Evolutionary conservation across 2,888 invertebrate species (phyloP).

Genomic region (Empis stercorea): DNA sequence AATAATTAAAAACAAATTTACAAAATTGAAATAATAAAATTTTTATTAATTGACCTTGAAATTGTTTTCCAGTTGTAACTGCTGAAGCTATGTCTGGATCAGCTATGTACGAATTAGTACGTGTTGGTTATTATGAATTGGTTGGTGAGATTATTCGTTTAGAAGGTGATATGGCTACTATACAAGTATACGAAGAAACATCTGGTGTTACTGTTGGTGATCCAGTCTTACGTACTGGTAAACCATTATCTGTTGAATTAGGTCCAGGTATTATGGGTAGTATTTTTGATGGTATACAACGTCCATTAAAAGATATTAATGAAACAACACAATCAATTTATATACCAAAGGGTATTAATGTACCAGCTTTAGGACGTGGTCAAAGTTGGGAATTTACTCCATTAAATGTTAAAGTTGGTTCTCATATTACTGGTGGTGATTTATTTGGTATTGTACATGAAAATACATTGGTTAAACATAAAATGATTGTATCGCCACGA

Average conservation of each 20-base stretch:
- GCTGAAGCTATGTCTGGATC: constrained; percentile 99
- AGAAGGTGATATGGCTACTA: constrained; percentile 99
- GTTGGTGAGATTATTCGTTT: constrained; percentile 99
- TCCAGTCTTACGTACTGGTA: constrained; percentile 95
- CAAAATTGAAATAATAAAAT: too few species aligned
- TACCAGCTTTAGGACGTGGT: constrained; percentile 74
- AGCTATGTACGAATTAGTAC: constrained; percentile 99
- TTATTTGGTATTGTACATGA: constrained; percentile 92
- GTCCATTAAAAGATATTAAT: constrained; percentile 92
- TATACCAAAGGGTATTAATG: constrained; percentile 98
- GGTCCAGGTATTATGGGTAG: constrained; percentile 99
- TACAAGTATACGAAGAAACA: constrained; percentile 94
- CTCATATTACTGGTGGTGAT: constrained; percentile 98
- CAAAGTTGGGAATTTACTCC: constrained; percentile 89
- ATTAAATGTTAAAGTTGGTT: constrained; percentile 73
- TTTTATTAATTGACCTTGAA: too few species aligned
- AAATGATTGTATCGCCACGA: constrained; percentile 86
- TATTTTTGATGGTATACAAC: constrained; percentile 99
- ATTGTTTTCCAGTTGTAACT: constrained; percentile 82
- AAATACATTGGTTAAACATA: constrained; percentile 95
- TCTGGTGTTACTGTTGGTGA: constrained; percentile 99
- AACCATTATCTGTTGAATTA: constrained; percentile 95
- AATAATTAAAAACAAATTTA: background rate
- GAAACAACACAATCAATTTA: constrained; percentile 93
- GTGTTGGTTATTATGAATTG: constrained; percentile 94